A percentile compares a stretch with the other conserved stretches of the same genome.
These are phyloP conservation scores for Lepidurus packardi DNA, from an alignment of 1,140 invertebrate genomes.

Conservation along the genomic window DNA sequence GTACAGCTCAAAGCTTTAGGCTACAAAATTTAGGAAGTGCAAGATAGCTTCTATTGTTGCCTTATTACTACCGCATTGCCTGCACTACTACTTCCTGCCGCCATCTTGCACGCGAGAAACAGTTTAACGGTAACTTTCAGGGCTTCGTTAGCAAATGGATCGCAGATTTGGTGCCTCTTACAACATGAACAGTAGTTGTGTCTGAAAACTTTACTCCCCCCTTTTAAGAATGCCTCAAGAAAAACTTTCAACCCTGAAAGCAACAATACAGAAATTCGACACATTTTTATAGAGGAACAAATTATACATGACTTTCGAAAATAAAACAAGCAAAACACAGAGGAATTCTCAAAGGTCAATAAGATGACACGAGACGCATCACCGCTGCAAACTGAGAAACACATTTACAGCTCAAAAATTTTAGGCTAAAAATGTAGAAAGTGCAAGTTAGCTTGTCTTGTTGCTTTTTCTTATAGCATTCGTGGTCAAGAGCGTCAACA, in stretches of 20 bases:
- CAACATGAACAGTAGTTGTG: too few relatives aligned
- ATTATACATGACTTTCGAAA: conserved; percentile 16
- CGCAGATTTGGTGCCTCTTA: too few relatives aligned
- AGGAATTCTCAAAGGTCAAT: conserved; percentile 22
- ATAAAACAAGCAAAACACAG: conserved; percentile 19
- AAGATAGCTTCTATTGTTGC: background rate
- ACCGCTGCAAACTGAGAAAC: conserved; percentile 18
- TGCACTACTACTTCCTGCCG: too few relatives aligned
- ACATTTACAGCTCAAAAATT: conserved; percentile 8
- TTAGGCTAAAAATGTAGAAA: conserved; percentile 10
- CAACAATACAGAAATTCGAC: conserved; percentile 2
- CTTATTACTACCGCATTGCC: background rate
- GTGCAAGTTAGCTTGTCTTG: conserved; percentile 8
- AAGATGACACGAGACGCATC: conserved; percentile 21
- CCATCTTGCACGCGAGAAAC: too few relatives aligned
- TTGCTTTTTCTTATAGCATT: conserved; percentile 19
- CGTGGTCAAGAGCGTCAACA: conserved; percentile 17
- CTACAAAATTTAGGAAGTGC: background rate
- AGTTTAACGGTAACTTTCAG: too few relatives aligned
- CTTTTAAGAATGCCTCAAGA: too few relatives aligned
- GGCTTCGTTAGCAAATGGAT: too few relatives aligned
- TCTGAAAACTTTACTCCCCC: too few relatives aligned
- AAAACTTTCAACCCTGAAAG: too few relatives aligned
- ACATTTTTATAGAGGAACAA: conserved; percentile 22
- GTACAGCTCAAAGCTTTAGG: background rate